These are phyloP conservation scores for Pycnomerus fuliginosus DNA, from an alignment of 2,888 invertebrate species.

Conservation along the genomic window DNA sequence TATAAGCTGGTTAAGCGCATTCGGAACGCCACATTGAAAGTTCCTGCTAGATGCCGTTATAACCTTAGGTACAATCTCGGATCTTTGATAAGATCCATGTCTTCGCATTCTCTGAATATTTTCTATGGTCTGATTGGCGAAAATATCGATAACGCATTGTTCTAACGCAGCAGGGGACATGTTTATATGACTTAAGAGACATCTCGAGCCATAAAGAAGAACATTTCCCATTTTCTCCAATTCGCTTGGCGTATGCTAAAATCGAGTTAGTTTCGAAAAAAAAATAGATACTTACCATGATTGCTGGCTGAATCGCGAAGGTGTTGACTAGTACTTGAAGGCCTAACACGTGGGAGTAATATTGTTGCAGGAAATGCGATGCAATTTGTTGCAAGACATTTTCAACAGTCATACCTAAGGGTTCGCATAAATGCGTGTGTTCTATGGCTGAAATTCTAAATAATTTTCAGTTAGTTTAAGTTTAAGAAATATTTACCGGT, in stretches of 20 bases:
- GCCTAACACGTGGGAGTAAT: conserved; percentile 75
- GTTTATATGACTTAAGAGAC: conserved; percentile 54
- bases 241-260: too few relatives aligned
- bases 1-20: conserved; percentile 48
- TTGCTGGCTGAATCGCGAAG: conserved; percentile 55
- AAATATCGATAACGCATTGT: conserved; percentile 48
- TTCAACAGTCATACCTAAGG: conserved; percentile 54
- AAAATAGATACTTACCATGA: conserved; percentile 44
- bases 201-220: conserved; percentile 47
- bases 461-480: not conserved
- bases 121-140: conserved; percentile 48
- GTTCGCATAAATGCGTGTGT: conserved; percentile 59
- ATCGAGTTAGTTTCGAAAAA: too few relatives aligned
- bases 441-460: conserved; percentile 69
- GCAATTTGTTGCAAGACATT: conserved; percentile 66
- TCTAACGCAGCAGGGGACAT: conserved; percentile 52
- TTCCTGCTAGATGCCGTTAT: conserved; percentile 43
- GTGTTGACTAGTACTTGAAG: conserved; percentile 80
- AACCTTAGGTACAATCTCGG: conserved; percentile 43
- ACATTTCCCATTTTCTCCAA: conserved; percentile 47
- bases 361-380: conserved; percentile 75
- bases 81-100: conserved; percentile 44
- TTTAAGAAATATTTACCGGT: conserved; percentile 39
- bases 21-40: conserved; percentile 48
- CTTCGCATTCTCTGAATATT: conserved; percentile 42